Conservation (phyloP, 2,113 vertebrate genomes). For the Cinclus cinclus region DNA sequence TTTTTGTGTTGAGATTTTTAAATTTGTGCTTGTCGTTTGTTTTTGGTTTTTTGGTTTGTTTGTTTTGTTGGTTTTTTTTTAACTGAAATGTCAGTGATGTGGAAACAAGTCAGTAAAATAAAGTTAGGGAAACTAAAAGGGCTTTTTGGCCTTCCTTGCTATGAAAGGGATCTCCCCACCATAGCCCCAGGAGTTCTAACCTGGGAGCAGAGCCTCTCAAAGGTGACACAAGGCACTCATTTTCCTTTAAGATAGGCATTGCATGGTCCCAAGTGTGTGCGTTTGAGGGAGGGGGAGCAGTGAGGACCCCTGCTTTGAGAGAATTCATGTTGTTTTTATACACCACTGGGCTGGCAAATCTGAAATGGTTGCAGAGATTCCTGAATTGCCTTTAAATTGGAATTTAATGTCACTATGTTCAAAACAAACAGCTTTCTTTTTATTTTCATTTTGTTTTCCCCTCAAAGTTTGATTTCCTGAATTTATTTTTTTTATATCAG, state of each 20-base stretch:
- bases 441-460: background rate
- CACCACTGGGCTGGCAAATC: background rate
- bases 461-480: background rate
- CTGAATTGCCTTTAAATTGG: background rate
- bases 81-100: background rate
- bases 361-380: background rate
- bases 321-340: background rate
- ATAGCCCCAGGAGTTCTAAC: accelerated
- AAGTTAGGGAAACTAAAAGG: too few relatives aligned
- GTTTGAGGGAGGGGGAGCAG: background rate
- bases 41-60: background rate
- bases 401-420: background rate
- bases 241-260: background rate
- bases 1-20: background rate
- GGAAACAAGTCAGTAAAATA: background rate
- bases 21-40: too few relatives aligned
- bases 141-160: background rate
- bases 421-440: background rate
- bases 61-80: background rate
- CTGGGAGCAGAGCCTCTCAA: background rate
- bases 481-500: background rate
- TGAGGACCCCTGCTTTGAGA: background rate
- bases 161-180: accelerated
- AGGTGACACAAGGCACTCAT: background rate
- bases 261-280: background rate